Evolutionary conservation across 2,113 vertebrate species (phyloP).

Genomic region (Callopanchax toddi): DNA sequence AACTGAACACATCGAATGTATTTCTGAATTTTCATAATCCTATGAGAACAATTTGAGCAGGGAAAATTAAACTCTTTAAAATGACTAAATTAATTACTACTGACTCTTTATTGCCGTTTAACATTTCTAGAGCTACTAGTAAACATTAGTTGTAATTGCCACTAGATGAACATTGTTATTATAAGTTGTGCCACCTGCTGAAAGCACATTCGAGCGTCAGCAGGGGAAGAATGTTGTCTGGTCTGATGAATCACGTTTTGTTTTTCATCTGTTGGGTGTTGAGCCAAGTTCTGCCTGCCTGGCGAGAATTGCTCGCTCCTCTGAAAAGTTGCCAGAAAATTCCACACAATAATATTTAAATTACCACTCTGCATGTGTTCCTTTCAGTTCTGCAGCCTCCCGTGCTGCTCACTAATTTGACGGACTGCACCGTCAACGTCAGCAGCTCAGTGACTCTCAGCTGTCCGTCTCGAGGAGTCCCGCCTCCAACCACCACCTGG

Average conservation of each 20-base stretch:
- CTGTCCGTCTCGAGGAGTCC: constrained; percentile 84
- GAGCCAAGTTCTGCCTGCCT: background rate
- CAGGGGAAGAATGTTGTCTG: background rate
- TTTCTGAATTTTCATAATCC: no score
- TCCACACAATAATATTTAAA: background rate
- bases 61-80: no score
- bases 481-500: constrained; percentile 89
- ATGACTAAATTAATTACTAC: no score
- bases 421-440: constrained; percentile 83
- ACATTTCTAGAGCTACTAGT: no score
- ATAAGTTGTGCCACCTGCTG: no score
- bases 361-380: background rate
- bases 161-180: no score
- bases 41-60: no score
- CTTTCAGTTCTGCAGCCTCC: constrained; percentile 87
- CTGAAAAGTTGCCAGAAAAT: background rate
- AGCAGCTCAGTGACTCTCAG: constrained; percentile 87
- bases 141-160: no score
- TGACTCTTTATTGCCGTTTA: no score
- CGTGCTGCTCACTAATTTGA: constrained; percentile 83
- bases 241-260: background rate
- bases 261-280: background rate
- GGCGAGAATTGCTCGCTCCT: background rate
- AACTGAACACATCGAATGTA: no score
- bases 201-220: no score